Base-by-base conservation (phyloP, 2,113 vertebrate species). In the Cyanistes caeruleus region DNA sequence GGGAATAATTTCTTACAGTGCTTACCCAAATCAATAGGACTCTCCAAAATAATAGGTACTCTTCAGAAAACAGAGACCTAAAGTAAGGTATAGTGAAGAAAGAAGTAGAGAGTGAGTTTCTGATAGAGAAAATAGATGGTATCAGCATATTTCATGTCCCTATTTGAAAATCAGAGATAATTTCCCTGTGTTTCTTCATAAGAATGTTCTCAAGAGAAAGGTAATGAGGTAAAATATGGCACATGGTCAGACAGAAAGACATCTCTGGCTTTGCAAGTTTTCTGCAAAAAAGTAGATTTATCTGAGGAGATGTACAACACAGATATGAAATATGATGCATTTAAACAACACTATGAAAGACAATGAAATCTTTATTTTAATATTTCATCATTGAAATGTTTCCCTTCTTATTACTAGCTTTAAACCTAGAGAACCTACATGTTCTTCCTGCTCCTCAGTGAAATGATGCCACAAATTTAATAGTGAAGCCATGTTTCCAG, bases 171-270 rank as follows among this genome's bases (percentile, higher is more conserved):
- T 35, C 0, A 51, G 13, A 68, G 16, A 73, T 55, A 72, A 55
- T 30, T 56, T 82, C 35, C 53, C 28, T 70, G 21, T 49, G 17
- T 13, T 52, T 11, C 41, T 75, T 70, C 0, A 0, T 35, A 74
- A 48, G 17, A 77, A 49, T 28, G 2, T 22, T 60, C 33, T 64
- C 6, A 78, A 51, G 52, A 67, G 53, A 70, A 86, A 70, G 35
- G 44, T 0, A 0, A 19, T 33, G 27, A 73, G 13, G 33, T 48
- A 64, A 64, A 77, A 70, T 35, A n/a, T 48, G 64, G 78, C 46
- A 90, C 7, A 25, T 16, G 65, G 27, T 80, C 48, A 87, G 52
- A 70, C 8, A 80, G 59, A 88, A 88, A 77, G 30, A 4, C 2
- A 1, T 7, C 59, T 84, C 72, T n/a, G 31, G 6, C 84, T 90